Conservation (phyloP, 2,797 vertebrate genomes). For the Leucoraja ocellata region DNA sequence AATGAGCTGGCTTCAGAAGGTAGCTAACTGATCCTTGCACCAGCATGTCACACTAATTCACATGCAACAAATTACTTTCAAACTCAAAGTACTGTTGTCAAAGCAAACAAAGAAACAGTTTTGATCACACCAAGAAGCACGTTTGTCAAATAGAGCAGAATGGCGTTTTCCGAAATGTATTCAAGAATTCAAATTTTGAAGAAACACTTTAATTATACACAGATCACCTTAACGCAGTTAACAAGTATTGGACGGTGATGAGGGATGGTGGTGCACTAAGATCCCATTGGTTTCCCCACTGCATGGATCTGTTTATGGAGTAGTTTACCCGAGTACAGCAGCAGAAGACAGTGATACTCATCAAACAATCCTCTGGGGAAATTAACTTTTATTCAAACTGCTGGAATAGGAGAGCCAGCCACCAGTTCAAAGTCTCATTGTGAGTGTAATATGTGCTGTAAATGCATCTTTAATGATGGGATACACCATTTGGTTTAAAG, state of each 20-base stretch:
- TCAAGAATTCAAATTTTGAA: too few species aligned
- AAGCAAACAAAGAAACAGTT: neutral
- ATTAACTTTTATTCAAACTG: neutral
- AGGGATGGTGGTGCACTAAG: too few species aligned
- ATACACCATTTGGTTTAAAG: too few species aligned
- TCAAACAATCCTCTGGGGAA: neutral
- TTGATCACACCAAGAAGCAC: neutral
- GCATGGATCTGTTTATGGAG: neutral
- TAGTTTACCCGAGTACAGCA: neutral
- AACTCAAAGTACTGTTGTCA: neutral
- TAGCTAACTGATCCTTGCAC: neutral
- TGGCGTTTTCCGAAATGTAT: too few species aligned
- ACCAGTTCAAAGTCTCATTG: neutral
- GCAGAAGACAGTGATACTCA: neutral
- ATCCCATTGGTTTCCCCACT: too few species aligned
- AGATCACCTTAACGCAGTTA: too few species aligned
- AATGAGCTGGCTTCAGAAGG: neutral
- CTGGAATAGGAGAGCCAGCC: neutral
- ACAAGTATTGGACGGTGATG: too few species aligned
- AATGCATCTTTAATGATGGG: too few species aligned
- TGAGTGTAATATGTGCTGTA: too few species aligned
- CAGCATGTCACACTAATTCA: neutral
- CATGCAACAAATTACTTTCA: neutral
- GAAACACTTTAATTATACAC: too few species aligned
- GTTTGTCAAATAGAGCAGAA: neutral